phyloP scores from a whole-genome alignment of 2,113 vertebrate genomes.

The Columba janthina region DNA sequence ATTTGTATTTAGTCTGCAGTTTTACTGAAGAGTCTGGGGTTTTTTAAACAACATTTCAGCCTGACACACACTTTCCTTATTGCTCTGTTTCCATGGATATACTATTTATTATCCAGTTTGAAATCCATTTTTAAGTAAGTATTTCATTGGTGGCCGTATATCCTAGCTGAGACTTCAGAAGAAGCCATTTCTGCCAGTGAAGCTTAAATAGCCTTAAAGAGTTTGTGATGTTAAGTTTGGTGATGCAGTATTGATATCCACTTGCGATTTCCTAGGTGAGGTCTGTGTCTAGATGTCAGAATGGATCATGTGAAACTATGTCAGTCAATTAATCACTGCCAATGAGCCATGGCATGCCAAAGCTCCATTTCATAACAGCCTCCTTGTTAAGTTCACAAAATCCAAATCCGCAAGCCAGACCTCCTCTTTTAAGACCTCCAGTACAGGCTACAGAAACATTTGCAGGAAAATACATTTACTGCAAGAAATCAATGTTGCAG shows the following conservation, averaged over 20 bases:
- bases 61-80: neutral
- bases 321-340: conserved; percentile 83
- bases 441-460: neutral
- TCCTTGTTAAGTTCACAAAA: conserved; percentile 45
- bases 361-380: conserved; percentile 48
- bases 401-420: conserved; percentile 8
- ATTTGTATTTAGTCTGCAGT: neutral
- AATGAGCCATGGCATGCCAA: conserved; percentile 80
- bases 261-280: conserved; percentile 76
- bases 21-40: neutral
- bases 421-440: conserved; percentile 5
- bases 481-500: neutral
- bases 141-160: neutral
- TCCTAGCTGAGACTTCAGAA: neutral
- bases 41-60: neutral
- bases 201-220: neutral
- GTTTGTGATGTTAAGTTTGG: conserved; percentile 13
- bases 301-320: conserved; percentile 81
- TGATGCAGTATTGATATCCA: conserved; percentile 25
- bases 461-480: conserved; percentile 10
- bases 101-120: neutral
- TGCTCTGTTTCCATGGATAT: neutral
- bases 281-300: conserved; percentile 75
- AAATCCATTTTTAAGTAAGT: conserved; percentile 21
- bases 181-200: neutral